Conservation (phyloP, 1,140 invertebrate species). For the Cyrtorhinus lividipennis region DNA sequence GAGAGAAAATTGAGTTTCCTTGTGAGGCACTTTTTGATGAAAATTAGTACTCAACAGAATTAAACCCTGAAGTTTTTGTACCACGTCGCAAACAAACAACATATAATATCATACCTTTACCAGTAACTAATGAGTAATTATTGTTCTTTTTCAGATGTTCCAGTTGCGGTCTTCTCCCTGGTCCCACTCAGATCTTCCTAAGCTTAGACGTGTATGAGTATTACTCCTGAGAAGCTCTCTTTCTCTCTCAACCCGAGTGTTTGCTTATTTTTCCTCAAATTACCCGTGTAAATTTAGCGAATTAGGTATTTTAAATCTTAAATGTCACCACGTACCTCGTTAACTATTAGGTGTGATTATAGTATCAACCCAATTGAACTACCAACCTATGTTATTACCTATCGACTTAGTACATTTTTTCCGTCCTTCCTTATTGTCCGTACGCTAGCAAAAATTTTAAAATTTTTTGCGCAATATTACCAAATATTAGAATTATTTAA, state of each 20-base stretch:
- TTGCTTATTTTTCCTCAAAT: neutral
- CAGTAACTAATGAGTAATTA: neutral
- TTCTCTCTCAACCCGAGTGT: neutral
- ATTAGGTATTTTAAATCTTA: neutral
- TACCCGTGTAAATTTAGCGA: neutral
- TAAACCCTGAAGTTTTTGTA: neutral
- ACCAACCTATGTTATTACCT: too few species aligned
- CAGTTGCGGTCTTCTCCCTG: neutral
- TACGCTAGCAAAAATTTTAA: neutral
- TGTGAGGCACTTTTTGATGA: too few species aligned
- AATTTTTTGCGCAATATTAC: neutral
- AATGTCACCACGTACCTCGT: conserved; percentile 1
- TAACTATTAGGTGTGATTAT: too few species aligned
- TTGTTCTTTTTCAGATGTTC: neutral
- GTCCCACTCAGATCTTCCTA: neutral
- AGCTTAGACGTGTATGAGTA: conserved; percentile 1
- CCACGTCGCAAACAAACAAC: neutral
- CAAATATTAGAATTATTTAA: neutral
- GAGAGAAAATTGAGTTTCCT: too few species aligned
- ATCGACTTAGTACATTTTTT: neutral
- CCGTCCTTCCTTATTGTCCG: neutral
- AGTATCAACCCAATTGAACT: too few species aligned
- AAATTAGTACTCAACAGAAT: too few species aligned
- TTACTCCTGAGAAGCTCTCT: neutral
- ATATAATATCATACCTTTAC: neutral